Percentiles rank a stretch among this genome's conserved stretches.
Evolutionary conservation across 1,140 invertebrate genomes (phyloP).

Genomic region (Parasteatoda tepidariorum): DNA sequence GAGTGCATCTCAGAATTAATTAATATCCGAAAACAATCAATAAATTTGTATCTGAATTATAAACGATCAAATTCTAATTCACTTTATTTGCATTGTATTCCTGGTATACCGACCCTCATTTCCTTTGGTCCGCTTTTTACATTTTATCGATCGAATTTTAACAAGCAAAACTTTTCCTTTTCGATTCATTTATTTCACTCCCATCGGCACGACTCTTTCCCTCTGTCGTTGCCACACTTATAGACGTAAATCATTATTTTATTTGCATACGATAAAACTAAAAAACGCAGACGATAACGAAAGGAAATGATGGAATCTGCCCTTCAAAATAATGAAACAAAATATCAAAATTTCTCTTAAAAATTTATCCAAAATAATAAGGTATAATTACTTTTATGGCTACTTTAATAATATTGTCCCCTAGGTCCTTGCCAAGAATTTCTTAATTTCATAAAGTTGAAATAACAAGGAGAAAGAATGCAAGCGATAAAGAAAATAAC

Average conservation of each 20-base stretch:
- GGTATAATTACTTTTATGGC: constrained; percentile 43
- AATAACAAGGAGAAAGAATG: neutral
- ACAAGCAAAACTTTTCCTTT: constrained; percentile 42
- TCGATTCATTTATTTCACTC: neutral
- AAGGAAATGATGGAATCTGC: neutral
- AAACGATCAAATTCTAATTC: too few species aligned
- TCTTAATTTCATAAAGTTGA: neutral
- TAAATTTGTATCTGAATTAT: too few species aligned
- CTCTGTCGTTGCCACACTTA: neutral
- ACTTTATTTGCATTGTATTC: too few species aligned
- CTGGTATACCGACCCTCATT: too few species aligned
- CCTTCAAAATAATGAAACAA: neutral
- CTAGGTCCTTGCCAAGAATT: neutral
- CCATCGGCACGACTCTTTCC: neutral
- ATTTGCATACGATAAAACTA: neutral
- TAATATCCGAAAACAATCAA: too few species aligned
- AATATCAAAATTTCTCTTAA: constrained; percentile 5
- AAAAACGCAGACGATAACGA: neutral
- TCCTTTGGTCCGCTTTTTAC: neutral
- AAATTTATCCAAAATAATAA: constrained; percentile 31
- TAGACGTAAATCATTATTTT: constrained; percentile 28
- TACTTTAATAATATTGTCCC: neutral
- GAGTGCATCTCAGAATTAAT: too few species aligned
- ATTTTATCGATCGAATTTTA: constrained; percentile 42
- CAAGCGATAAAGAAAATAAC: neutral